A percentile compares a stretch with the other conserved stretches of the same genome.
Evolutionary conservation across 1,140 invertebrate species (phyloP).

Genomic region (Heliconius hermathena): DNA sequence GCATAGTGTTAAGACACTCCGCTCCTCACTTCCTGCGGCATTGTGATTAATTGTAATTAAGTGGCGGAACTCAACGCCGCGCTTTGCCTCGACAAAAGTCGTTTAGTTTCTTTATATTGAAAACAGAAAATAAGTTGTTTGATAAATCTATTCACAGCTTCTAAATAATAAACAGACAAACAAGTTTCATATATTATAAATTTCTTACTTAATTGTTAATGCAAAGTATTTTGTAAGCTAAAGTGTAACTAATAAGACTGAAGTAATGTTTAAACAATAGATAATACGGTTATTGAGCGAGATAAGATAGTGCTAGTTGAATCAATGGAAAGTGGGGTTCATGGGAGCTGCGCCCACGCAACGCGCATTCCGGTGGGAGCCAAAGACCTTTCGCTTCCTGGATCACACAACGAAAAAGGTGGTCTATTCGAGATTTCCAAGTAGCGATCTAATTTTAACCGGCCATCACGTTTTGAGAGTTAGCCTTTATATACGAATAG

Average conservation of each 20-base stretch:
- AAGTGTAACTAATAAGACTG: slow-evolving; percentile 16
- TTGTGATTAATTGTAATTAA: neutral
- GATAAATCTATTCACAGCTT: neutral
- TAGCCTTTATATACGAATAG: neutral
- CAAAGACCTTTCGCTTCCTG: slow-evolving; percentile 78
- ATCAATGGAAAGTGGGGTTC: slow-evolving; percentile 72
- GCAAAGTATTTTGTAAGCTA: slow-evolving; percentile 1
- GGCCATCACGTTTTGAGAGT: neutral
- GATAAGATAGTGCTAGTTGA: slow-evolving; percentile 78
- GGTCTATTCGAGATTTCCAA: slow-evolving; percentile 37
- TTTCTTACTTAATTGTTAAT: neutral
- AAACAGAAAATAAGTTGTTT: neutral
- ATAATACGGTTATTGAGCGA: slow-evolving; percentile 68
- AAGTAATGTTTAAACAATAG: slow-evolving; percentile 50
- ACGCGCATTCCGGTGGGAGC: slow-evolving; percentile 70
- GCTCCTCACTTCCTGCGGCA: neutral
- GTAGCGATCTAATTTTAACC: slow-evolving; percentile 37
- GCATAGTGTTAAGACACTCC: neutral
- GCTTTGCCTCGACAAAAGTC: neutral
- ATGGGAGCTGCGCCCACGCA: slow-evolving; percentile 70
- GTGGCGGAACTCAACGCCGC: neutral
- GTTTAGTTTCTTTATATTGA: neutral
- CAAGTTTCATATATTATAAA: neutral
- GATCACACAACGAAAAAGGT: slow-evolving; percentile 61
- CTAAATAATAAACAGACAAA: neutral